phyloP scores from a whole-genome alignment of 2,888 invertebrate genomes.

The Drosophila lutescens region DNA sequence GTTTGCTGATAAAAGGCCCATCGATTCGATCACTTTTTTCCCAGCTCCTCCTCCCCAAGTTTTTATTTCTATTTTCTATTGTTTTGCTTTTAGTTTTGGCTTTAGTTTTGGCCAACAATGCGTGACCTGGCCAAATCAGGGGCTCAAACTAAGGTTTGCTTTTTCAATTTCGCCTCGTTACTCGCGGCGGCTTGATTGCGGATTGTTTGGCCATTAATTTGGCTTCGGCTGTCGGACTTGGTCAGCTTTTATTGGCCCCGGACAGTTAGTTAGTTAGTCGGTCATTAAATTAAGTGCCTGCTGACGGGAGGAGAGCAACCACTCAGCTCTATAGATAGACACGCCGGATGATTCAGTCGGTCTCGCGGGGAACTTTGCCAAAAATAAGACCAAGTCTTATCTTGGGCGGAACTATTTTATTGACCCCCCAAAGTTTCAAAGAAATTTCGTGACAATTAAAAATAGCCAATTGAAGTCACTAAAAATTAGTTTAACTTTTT shows the following conservation, averaged over 20 bases:
- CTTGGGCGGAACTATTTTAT: not conserved
- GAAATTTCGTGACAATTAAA: no score
- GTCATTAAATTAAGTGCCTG: slow-evolving; percentile 69
- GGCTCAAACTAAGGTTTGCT: slow-evolving; percentile 29
- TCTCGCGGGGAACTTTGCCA: not conserved
- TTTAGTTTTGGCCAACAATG: slow-evolving; percentile 30
- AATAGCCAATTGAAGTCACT: not conserved
- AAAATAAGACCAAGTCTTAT: not conserved
- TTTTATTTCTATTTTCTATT: not conserved
- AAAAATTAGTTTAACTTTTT: no score
- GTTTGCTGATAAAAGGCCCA: slow-evolving; percentile 35
- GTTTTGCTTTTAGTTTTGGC: not conserved
- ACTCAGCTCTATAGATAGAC: slow-evolving; percentile 20
- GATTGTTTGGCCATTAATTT: slow-evolving; percentile 51
- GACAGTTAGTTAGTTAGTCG: slow-evolving; percentile 22
- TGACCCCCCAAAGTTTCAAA: no score
- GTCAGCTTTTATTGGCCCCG: slow-evolving; percentile 15
- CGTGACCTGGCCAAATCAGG: slow-evolving; percentile 67
- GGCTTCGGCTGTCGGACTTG: slow-evolving; percentile 24
- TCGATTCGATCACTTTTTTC: slow-evolving; percentile 41
- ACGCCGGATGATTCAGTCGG: slow-evolving; percentile 43
- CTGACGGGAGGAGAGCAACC: slow-evolving; percentile 36
- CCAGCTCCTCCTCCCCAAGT: slow-evolving; percentile 1
- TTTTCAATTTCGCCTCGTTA: slow-evolving; percentile 44
- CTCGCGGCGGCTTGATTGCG: slow-evolving; percentile 35